Percentiles rank a stretch among this genome's conserved stretches.
phyloP scores from a whole-genome alignment of 2,113 vertebrate species.

The Limnothrissa miodon region DNA sequence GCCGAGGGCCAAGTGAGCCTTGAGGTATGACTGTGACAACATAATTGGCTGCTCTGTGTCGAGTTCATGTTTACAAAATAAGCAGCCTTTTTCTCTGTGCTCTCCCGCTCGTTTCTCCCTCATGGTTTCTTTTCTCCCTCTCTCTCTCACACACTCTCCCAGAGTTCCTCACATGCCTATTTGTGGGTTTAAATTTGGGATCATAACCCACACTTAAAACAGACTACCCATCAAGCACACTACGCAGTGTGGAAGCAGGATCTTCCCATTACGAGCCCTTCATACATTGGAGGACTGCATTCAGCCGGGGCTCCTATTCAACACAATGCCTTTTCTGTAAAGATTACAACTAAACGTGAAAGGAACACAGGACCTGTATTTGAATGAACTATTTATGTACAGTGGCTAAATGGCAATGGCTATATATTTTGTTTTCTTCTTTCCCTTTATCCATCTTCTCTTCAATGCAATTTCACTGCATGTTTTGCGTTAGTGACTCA shows the following conservation, averaged over 20 bases:
- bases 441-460: no score
- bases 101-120: background rate
- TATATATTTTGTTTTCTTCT: no score
- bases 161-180: background rate
- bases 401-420: no score
- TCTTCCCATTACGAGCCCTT: background rate
- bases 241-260: background rate
- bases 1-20: constrained; percentile 23
- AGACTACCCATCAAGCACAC: background rate
- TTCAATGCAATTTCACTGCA: no score
- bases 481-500: no score
- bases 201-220: constrained; percentile 13
- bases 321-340: background rate
- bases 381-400: no score
- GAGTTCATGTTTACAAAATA: constrained; percentile 42
- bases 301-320: background rate
- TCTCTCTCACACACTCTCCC: background rate
- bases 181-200: background rate
- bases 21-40: constrained; percentile 12
- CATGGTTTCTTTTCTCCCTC: background rate
- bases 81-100: constrained; percentile 5
- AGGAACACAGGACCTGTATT: background rate
- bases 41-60: constrained; percentile 39
- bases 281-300: background rate
- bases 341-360: background rate